Conservation (phyloP, 2,797 vertebrate genomes). For the Chelon labrosus region DNA sequence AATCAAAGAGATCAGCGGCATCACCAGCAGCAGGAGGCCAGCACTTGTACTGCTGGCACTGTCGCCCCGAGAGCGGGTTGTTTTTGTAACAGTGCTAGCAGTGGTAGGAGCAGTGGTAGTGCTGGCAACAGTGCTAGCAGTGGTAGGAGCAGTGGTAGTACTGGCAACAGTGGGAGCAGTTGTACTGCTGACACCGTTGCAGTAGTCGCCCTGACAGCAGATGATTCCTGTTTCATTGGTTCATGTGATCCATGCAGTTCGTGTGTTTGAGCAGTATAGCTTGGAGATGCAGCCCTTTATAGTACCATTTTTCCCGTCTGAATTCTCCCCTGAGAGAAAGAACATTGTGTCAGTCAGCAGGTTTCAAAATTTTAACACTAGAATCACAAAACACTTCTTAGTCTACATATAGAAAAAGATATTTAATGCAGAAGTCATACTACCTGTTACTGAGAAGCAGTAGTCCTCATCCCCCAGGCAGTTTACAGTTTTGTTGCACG, state of each 20-base stretch:
- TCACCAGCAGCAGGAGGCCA: no score
- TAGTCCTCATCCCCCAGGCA: conserved; percentile 60
- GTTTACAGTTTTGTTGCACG: conserved; percentile 21
- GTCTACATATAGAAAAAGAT: no score
- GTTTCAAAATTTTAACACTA: neutral
- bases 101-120: no score
- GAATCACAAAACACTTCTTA: neutral
- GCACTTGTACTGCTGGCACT: no score
- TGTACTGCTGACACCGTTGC: neutral
- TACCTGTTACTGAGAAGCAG: conserved; percentile 64
- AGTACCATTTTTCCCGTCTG: neutral
- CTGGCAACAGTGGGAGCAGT: neutral
- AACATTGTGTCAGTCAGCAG: neutral
- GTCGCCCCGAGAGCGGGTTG: no score
- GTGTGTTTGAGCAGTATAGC: neutral
- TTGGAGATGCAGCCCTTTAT: neutral
- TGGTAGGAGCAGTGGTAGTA: neutral
- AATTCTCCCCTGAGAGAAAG: neutral
- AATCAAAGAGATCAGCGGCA: no score
- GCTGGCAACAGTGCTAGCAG: no score
- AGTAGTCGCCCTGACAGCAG: neutral
- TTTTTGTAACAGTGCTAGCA: no score
- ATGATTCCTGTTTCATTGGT: neutral
- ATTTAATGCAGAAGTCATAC: neutral
- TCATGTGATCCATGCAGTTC: neutral